phyloP scores from a whole-genome alignment of 2,888 invertebrate species.

The Plebejus melissa region DNA sequence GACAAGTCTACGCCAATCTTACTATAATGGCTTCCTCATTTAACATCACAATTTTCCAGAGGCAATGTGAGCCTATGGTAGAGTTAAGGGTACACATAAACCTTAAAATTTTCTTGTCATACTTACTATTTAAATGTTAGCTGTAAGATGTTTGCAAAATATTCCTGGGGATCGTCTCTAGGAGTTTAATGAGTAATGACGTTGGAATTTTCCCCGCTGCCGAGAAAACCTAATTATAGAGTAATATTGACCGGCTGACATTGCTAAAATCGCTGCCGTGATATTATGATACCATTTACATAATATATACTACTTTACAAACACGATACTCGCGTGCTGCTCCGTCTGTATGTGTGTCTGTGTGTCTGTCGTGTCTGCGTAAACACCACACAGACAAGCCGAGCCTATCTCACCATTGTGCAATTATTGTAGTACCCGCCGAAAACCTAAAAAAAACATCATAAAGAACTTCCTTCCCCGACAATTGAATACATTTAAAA shows the following conservation, averaged over 20 bases:
- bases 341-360: not conserved
- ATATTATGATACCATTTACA: conserved; percentile 4
- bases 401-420: conserved; percentile 18
- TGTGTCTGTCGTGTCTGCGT: not conserved
- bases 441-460: conserved; percentile 33
- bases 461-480: conserved; percentile 39
- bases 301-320: not conserved
- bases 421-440: conserved; percentile 17
- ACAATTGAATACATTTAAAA: conserved; percentile 36
- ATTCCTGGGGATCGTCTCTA: not conserved
- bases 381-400: not conserved
- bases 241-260: conserved; percentile 1
- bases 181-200: not conserved
- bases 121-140: not conserved
- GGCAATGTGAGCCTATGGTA: too few species aligned
- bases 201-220: not conserved
- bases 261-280: conserved; percentile 15
- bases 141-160: not conserved
- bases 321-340: not conserved
- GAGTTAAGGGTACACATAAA: too few species aligned
- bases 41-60: too few species aligned
- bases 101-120: too few species aligned
- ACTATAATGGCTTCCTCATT: too few species aligned
- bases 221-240: conserved; percentile 7
- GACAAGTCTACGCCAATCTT: not conserved